Evolutionary conservation across 2,888 invertebrate species (phyloP), one percentile per base, ranked within the genome.

Genomic region (Vannuccia rotundouncinata): DNA sequence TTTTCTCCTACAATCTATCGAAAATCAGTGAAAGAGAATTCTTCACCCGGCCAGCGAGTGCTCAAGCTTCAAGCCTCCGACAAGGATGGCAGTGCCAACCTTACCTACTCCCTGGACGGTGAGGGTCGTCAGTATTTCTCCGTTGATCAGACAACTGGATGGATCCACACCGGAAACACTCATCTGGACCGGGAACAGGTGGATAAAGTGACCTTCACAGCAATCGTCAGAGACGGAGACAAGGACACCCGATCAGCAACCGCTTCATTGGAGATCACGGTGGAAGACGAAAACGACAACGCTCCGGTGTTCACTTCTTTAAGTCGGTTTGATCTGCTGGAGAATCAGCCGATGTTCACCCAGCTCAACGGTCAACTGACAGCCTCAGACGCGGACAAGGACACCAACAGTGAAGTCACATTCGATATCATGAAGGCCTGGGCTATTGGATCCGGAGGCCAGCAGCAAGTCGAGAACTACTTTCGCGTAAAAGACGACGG

Each of bases 261-360:
- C 1, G 59, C 78, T 1, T 60, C 59, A 30, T 27, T 78, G 1
- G 29, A 25, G n/a, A 60, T 78, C 1, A 28, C n/a, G 1, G 60
- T 78, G 2, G 78, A 78, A 27, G 78, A 78, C 22, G 78, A 59
- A 27, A 78, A 78, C 29, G 78, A 78, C 29, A 78, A 78, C 60
- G 78, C 78, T 74, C 78, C 78, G 5, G 60, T 78, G 1, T 78
- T 78, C 66, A 60, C 59, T 1, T 59, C 66, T 17, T n/a, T 31
- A 28, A 59, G 59, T 17, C 59, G 59, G 17, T 60, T 78, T 28
- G 30, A 27, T 1, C 17, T 78, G 25, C n/a, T n/a, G 1, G 78
- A 78, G 22, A 59, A 59, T 30, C 27, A 27, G 59, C 66, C 66
- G 5, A 27, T 59, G n/a, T 60, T 27, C 60, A 78, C 78, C 1